Evolutionary conservation across 2,797 vertebrate genomes (phyloP).

Genomic region (Zonotrichia albicollis): DNA sequence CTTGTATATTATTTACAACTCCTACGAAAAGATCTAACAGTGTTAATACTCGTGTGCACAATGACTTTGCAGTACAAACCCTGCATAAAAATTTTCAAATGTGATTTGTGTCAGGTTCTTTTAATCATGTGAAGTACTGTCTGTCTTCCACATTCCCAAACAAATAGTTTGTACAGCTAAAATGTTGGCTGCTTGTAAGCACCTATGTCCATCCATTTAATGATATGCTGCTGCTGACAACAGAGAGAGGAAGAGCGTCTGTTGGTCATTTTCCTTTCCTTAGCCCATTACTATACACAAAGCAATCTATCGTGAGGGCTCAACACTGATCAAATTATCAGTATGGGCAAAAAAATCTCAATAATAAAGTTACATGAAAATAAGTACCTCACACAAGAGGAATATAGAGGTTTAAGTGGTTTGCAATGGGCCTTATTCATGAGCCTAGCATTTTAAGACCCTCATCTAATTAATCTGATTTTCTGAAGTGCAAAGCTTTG

Average conservation of each 20-base stretch:
- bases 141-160: neutral
- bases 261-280: neutral
- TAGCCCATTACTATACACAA: neutral
- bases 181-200: neutral
- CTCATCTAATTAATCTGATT: neutral
- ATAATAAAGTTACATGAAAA: neutral
- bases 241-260: neutral
- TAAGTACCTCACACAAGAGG: rapidly evolving
- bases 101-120: neutral
- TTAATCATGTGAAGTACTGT: neutral
- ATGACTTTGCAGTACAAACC: neutral
- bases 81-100: neutral
- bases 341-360: neutral
- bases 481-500: neutral
- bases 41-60: neutral
- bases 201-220: neutral
- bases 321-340: neutral
- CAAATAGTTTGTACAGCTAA: neutral
- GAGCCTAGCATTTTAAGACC: neutral
- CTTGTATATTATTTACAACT: constrained; percentile 2
- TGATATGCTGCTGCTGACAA: neutral
- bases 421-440: neutral
- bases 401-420: neutral
- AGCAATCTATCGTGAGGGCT: neutral
- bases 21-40: neutral